Evolutionary conservation across 2,888 invertebrate species (phyloP), one percentile per base, ranked within the genome.

Genomic region (Hydroisotoma schaefferi): DNA sequence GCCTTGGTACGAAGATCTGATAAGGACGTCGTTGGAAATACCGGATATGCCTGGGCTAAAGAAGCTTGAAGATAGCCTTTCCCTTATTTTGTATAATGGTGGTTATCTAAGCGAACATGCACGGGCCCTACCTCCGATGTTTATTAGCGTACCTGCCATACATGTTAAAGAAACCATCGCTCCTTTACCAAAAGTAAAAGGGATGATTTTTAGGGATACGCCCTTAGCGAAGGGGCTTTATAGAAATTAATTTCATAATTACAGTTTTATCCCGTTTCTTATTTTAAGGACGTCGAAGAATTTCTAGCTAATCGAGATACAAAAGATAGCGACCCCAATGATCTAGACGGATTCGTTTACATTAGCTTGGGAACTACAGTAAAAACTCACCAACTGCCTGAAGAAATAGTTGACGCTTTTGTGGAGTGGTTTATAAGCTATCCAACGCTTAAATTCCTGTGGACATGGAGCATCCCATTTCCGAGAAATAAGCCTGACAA

Each of bases 391-490:
- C 38, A 53, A 6, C 22, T 62, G 10, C 57, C 66, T 1, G 27
- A 44, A 1, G 15, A 51, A 8, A 55, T 67, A 20, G 59, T 54
- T 25, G 18, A 57, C 20, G 55, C 63, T 0, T 67, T 70, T 47
- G 63, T 61, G 26, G 52, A 65, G 5, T 51, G 56, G 2, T 57
- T 70, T 15, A 22, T 22, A 20, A 18, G 38, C 0, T 63, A 57
- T 55, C 63, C 64, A 10, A 54, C 57, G 2, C 28, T 64, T 2
- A 51, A 59, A 28, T 70, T 72, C 46, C 22, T 74, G 6, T 73
- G 73, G 71, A 73, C 71, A 59, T 73, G 72, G 71, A 67, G 68
- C 26, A 70, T 68, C 5, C 10, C 15, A 1, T 29, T 46, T n/a
- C 57, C 55, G 1, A 15, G 40, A 5, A 57, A 56, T 25, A 66